Percentiles rank a stretch among this genome's conserved stretches.
These are phyloP conservation scores for Trypoxylus dichotomus DNA, from an alignment of 1,140 invertebrate species.

Conservation along the genomic window DNA sequence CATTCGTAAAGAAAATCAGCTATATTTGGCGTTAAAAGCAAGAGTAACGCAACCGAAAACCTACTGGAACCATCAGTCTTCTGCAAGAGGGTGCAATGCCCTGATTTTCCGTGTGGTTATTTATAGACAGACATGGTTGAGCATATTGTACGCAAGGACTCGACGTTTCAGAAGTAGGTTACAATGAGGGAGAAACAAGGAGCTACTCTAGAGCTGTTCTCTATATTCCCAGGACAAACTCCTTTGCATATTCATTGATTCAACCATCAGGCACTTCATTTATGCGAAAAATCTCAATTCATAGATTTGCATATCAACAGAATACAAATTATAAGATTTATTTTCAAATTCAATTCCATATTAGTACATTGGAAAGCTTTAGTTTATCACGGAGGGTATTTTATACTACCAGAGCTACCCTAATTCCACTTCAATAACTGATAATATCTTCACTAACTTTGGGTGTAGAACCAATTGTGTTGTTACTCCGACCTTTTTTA, in stretches of 20 bases:
- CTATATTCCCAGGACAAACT: background rate
- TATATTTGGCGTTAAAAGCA: no score
- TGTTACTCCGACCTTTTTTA: no score
- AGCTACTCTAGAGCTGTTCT: background rate
- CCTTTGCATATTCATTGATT: conserved; percentile 20
- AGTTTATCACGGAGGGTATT: no score
- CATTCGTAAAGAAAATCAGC: no score
- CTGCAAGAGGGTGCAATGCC: conserved; percentile 10
- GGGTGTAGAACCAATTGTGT: no score
- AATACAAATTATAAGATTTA: background rate
- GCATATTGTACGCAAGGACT: background rate
- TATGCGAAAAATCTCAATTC: conserved; percentile 5
- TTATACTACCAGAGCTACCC: no score
- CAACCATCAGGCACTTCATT: background rate
- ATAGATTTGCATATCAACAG: background rate
- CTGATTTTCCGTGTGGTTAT: conserved; percentile 14
- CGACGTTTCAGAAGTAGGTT: background rate
- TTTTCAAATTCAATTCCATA: no score
- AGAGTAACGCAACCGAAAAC: background rate
- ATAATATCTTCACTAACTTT: no score
- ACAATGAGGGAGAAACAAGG: background rate
- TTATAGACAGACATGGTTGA: background rate
- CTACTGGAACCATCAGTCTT: background rate
- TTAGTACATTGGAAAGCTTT: no score
- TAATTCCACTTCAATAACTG: no score